Evolutionary conservation across 37 sponge, comb jelly and placozoan genomes (phyloP), one percentile per base, ranked within the genome.

Genomic region (Oopsacas minuta): DNA sequence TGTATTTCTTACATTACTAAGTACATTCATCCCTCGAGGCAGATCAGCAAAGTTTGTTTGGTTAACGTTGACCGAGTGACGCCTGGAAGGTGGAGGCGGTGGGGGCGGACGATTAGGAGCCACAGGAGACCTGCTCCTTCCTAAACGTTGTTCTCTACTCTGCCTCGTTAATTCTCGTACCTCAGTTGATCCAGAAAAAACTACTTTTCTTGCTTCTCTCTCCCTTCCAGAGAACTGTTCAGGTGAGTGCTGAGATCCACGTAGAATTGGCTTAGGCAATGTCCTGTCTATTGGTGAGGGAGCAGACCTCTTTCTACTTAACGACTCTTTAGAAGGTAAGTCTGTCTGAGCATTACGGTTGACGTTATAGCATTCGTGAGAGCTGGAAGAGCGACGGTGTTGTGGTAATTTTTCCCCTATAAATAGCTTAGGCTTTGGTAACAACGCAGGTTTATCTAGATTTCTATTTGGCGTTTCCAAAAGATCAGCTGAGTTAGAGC

Each of bases 171-270:
- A 25, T 61, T 61, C 75, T 25, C 75, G 75, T 3, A 61, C 75
- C 28, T 61, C 75, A 7, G 75, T 61, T 61, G 75, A 61, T 61
- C 75, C 75, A 61, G 75, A 61, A 12, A 61, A 61, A 34, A 32
- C 28, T 61, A 61, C 75, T 12, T 61, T 61, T n/a, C 75, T 61
- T 25, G 30, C 7, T 5, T 61, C 75, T 61, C 75, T 61, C 22
- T 61, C 75, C 30, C 75, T 10, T 34, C 22, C 75, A 61, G 22
- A 32, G 75, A n/a, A n/a, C 28, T 25, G 75, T 34, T 61, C 75
- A 61, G 20, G 20, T 10, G 75, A n/a, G 20, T 25, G 75, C 75
- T 61, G 20, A 12, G 5, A 5, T 3, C 75, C 75, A 5, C 75
- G 75, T 34, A 61, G 30, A 34, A 61, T 61, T 10, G 75, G 75